These are phyloP conservation scores for Rhizoglyphus robini DNA, from an alignment of 1,140 invertebrate genomes.

Conservation along the genomic window DNA sequence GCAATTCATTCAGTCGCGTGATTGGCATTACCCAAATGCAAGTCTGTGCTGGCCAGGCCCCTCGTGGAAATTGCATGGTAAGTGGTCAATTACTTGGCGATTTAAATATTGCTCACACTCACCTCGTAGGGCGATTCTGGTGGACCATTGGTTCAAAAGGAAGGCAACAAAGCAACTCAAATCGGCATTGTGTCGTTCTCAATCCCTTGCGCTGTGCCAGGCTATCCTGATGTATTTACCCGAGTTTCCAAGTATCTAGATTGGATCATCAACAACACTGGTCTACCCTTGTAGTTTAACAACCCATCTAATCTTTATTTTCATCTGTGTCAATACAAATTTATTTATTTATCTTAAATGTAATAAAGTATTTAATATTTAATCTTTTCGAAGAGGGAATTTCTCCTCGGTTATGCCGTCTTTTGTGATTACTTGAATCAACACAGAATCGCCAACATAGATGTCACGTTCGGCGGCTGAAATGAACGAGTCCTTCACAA, in stretches of 20 bases:
- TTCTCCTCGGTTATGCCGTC: conserved; percentile 50
- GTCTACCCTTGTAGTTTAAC: conserved; percentile 1
- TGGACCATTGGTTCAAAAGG: conserved; percentile 43
- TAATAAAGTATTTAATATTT: background rate
- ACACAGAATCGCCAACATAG: conserved; percentile 81
- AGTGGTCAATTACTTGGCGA: background rate
- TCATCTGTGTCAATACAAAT: background rate
- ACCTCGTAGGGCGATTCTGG: conserved; percentile 53
- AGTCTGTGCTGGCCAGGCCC: conserved; percentile 20
- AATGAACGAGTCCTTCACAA: conserved; percentile 90
- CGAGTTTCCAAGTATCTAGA: conserved; percentile 20
- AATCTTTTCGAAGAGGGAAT: conserved; percentile 31
- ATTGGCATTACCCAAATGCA: conserved; percentile 21
- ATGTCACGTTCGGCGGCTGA: conserved; percentile 94
- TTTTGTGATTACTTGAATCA: conserved; percentile 76
- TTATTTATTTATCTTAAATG: conserved; percentile 7
- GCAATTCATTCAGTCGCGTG: background rate
- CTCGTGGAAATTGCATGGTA: conserved; percentile 17
- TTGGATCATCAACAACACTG: conserved; percentile 22
- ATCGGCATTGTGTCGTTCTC: conserved; percentile 50
- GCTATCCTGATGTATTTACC: conserved; percentile 45
- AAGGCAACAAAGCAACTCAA: conserved; percentile 32
- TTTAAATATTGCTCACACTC: background rate
- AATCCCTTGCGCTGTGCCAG: conserved; percentile 49
- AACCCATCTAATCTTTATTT: too few species aligned